Evolutionary conservation across 2,888 invertebrate species (phyloP).

Genomic region (Melipona beecheii): DNA sequence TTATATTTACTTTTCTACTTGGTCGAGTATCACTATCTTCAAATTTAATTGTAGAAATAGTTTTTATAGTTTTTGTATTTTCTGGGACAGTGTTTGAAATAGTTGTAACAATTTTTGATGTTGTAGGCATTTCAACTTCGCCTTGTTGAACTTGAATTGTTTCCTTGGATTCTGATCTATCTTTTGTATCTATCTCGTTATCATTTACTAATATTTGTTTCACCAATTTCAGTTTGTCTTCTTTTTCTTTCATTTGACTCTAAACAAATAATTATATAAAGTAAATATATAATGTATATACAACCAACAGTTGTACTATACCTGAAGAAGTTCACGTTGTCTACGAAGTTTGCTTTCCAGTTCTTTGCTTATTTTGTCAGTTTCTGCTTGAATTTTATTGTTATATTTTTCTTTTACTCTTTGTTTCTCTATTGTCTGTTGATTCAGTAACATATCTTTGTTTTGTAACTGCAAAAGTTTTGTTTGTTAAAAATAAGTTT

Average conservation of each 20-base stretch:
- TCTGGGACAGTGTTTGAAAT: neutral
- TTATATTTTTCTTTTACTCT: constrained; percentile 83
- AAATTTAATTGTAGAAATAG: constrained; percentile 5
- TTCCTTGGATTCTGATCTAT: constrained; percentile 23
- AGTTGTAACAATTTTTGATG: neutral
- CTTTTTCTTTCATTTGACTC: constrained; percentile 86
- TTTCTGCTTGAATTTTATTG: constrained; percentile 87
- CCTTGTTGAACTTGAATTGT: neutral
- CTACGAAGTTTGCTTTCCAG: constrained; percentile 86
- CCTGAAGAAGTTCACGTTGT: constrained; percentile 85
- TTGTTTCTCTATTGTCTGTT: constrained; percentile 82
- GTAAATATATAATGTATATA: neutral
- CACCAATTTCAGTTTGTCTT: constrained; percentile 86
- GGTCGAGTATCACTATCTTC: constrained; percentile 21
- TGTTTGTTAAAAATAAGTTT: constrained; percentile 21
- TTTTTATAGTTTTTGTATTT: constrained; percentile 23
- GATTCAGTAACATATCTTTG: constrained; percentile 56
- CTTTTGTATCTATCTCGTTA: neutral
- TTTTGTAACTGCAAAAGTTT: constrained; percentile 53
- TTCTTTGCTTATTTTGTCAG: constrained; percentile 90
- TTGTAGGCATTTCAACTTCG: constrained; percentile 20
- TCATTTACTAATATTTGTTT: constrained; percentile 85
- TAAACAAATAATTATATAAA: constrained; percentile 51
- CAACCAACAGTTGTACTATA: constrained; percentile 61
- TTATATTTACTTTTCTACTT: constrained; percentile 37